These are phyloP conservation scores for Halocynthia roretzi DNA, from an alignment of 23 tunicate species.

Conservation along the genomic window DNA sequence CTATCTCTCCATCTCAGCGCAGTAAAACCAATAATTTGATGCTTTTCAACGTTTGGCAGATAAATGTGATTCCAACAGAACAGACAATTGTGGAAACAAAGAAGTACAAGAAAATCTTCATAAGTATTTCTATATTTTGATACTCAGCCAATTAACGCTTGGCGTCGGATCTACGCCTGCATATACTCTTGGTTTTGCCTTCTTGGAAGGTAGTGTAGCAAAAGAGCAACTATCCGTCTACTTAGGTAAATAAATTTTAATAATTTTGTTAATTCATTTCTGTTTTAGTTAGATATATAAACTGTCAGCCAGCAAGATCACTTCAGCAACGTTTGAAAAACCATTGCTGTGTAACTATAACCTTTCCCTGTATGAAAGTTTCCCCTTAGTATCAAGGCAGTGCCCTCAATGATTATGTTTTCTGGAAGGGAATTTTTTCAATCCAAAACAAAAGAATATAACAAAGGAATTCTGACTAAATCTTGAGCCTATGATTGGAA, in stretches of 20 bases:
- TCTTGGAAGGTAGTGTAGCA: slow-evolving; percentile 86
- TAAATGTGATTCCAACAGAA: slow-evolving; percentile 11
- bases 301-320: too few species aligned
- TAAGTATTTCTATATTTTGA: slow-evolving; percentile 70
- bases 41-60: not conserved
- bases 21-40: not conserved
- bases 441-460: too few species aligned
- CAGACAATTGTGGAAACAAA: slow-evolving; percentile 5
- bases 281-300: too few species aligned
- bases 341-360: too few species aligned
- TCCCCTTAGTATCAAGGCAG: too few species aligned
- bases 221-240: slow-evolving; percentile 68
- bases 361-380: too few species aligned
- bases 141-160: slow-evolving; percentile 75
- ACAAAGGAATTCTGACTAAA: too few species aligned
- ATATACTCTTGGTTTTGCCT: slow-evolving; percentile 87
- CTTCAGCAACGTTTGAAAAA: too few species aligned
- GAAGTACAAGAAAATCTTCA: slow-evolving; percentile 23
- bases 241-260: slow-evolving; percentile 35
- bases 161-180: slow-evolving; percentile 95
- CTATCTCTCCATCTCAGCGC: not conserved
- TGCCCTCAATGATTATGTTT: too few species aligned
- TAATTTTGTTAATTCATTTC: too few species aligned
- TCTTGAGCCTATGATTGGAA: too few species aligned
- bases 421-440: too few species aligned